Evolutionary conservation across 2,113 vertebrate genomes (phyloP).

Genomic region (Spermophilus dauricus): DNA sequence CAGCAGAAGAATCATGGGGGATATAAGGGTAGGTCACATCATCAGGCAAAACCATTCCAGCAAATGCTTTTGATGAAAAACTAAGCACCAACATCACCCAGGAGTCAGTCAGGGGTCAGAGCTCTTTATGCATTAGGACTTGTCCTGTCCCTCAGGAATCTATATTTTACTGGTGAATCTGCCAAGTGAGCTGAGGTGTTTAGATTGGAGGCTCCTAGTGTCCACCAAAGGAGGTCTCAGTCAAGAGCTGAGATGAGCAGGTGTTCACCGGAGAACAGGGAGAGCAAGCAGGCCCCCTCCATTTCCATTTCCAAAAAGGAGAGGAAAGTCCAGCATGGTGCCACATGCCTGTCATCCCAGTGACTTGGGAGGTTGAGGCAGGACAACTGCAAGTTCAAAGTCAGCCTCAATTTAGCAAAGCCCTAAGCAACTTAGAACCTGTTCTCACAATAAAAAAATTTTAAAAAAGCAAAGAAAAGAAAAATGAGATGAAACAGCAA

Average conservation of each 20-base stretch:
- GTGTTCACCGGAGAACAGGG: not conserved
- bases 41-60: not conserved
- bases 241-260: not conserved
- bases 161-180: not conserved
- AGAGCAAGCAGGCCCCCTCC: fast-evolving
- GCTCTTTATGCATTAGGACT: not conserved
- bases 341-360: too few species aligned
- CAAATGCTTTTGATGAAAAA: not conserved
- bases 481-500: not conserved
- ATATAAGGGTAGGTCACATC: fast-evolving
- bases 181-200: not conserved
- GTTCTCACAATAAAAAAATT: too few species aligned
- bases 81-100: not conserved
- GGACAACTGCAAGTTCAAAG: too few species aligned
- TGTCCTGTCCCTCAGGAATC: not conserved
- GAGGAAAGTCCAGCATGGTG: not conserved
- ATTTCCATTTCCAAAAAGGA: not conserved
- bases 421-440: too few species aligned
- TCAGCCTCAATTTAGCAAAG: too few species aligned
- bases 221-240: not conserved
- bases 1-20: not conserved
- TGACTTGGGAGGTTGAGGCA: too few species aligned
- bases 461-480: too few species aligned
- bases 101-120: not conserved
- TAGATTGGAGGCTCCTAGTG: not conserved